Conservation (phyloP, 2,113 vertebrate species). For the Struthio camelus region DNA sequence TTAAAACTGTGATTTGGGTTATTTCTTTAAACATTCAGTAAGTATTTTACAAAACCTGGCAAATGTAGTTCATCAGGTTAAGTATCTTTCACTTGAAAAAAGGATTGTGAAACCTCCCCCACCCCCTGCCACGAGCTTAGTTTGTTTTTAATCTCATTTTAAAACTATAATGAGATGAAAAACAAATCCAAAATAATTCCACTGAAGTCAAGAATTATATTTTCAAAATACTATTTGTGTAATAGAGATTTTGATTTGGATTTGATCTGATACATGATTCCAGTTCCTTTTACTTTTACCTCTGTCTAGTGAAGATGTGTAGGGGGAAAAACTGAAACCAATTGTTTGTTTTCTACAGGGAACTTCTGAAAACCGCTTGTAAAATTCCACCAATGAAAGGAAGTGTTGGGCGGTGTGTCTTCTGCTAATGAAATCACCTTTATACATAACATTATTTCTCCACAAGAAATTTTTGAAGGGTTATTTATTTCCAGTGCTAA, state of each 20-base stretch:
- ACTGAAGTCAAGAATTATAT: constrained; percentile 8
- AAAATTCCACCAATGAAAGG: background rate
- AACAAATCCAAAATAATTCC: constrained; percentile 42
- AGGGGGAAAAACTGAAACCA: background rate
- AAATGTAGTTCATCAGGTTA: background rate
- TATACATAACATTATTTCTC: background rate
- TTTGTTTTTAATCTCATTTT: background rate
- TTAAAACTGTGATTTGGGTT: background rate
- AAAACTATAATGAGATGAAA: constrained; percentile 54
- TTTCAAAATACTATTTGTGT: constrained; percentile 20
- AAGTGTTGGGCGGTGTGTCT: background rate
- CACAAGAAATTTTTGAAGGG: background rate
- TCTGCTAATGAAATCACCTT: background rate
- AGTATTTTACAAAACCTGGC: background rate
- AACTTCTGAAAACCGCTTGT: constrained; percentile 4
- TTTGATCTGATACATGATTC: background rate
- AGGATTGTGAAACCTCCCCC: background rate
- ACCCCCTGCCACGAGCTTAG: constrained; percentile 28
- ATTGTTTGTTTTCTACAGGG: background rate
- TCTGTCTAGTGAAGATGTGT: background rate
- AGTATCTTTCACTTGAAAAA: background rate
- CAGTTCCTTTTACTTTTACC: background rate
- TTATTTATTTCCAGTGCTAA: background rate
- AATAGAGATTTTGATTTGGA: background rate
- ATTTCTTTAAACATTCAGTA: background rate